These are phyloP conservation scores for Anguilla obscura DNA, from an alignment of 2,797 vertebrate species.

Conservation along the genomic window DNA sequence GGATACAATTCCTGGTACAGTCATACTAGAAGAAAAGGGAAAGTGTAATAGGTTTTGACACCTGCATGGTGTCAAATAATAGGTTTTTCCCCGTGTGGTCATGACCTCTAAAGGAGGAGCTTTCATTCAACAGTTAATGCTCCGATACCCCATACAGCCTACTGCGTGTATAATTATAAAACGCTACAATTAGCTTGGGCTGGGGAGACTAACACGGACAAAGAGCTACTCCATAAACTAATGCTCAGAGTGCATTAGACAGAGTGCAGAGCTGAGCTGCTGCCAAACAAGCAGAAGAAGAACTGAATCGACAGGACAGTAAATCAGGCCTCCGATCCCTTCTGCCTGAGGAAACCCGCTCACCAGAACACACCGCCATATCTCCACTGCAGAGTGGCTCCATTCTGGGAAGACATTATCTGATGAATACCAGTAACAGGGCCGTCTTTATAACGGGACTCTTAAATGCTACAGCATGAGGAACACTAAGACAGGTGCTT, in stretches of 20 bases:
- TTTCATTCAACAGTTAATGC: constrained; percentile 14
- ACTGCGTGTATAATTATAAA: not conserved
- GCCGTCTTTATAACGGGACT: not conserved
- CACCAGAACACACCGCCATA: not conserved
- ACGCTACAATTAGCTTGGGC: constrained; percentile 2
- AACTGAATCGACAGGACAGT: not conserved
- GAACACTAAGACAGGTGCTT: not conserved
- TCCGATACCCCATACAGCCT: not conserved
- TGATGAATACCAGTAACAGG: not conserved
- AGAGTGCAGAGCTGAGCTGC: not conserved
- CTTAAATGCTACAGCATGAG: not conserved
- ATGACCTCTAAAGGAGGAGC: not conserved
- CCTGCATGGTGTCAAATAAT: not conserved
- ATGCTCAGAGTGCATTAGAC: not conserved
- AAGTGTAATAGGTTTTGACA: not conserved
- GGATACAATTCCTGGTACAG: not conserved
- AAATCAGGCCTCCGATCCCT: not conserved
- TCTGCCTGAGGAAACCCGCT: not conserved
- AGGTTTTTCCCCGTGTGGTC: not conserved
- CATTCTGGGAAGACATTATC: not conserved
- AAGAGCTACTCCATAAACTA: not conserved
- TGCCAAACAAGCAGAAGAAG: not conserved
- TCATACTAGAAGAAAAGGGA: not conserved
- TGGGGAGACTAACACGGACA: not conserved
- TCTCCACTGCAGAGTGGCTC: not conserved